A percentile compares a stretch with the other conserved stretches of the same genome.
phyloP scores from a whole-genome alignment of 2,797 vertebrate species.

The Vireo griseus region DNA sequence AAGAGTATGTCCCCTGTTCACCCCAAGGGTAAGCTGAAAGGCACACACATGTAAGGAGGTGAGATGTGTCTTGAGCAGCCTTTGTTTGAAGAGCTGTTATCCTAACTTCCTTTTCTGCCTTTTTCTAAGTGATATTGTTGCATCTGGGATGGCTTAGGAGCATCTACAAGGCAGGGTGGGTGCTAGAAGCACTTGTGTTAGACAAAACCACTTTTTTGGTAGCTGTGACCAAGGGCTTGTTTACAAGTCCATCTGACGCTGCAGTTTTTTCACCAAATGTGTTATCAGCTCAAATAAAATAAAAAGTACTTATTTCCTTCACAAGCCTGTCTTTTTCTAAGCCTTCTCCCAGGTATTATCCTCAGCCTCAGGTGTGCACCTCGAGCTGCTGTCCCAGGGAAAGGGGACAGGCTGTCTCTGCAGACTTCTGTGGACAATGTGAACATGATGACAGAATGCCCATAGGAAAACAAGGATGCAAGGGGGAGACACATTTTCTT shows the following conservation, averaged over 20 bases:
- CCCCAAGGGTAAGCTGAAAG: neutral
- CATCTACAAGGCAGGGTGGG: neutral
- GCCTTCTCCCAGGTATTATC: neutral
- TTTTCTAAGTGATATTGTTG: neutral
- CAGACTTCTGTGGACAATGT: neutral
- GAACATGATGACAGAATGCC: neutral
- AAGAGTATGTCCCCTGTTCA: fast-evolving
- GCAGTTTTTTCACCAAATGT: fast-evolving
- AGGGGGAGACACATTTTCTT: neutral
- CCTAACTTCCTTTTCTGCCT: neutral
- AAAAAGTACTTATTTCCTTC: neutral
- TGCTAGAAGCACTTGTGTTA: neutral
- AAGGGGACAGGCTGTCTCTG: neutral
- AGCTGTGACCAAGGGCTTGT: neutral
- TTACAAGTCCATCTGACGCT: neutral
- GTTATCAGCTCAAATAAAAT: neutral
- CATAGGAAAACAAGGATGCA: neutral
- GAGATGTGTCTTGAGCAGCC: neutral
- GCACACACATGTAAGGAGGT: neutral
- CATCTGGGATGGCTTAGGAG: neutral
- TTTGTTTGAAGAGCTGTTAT: neutral
- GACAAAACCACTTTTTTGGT: neutral
- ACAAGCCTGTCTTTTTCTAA: neutral
- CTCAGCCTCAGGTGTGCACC: fast-evolving
- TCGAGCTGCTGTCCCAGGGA: neutral